Percentiles rank a stretch among this genome's conserved stretches.
Evolutionary conservation across 1,140 invertebrate species (phyloP).

Genomic region (Cheumatopsyche charites): DNA sequence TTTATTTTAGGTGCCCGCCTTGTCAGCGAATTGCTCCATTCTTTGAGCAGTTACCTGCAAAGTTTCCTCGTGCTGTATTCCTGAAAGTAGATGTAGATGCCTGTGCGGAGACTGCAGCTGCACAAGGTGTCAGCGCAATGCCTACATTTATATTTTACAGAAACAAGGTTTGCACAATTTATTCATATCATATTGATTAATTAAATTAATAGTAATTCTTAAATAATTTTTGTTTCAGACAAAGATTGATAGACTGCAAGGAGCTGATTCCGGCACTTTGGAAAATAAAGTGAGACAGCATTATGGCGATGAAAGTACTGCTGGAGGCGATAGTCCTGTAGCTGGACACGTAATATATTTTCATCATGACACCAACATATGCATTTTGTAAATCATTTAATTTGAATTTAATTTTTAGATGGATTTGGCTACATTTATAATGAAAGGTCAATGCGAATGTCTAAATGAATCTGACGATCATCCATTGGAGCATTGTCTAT

Average conservation of each 20-base stretch:
- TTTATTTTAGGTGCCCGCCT: conserved; percentile 82
- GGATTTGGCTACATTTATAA: conserved; percentile 87
- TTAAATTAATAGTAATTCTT: not conserved
- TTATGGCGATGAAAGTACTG: conserved; percentile 73
- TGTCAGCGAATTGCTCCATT: conserved; percentile 91
- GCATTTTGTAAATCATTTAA: not conserved
- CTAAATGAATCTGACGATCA: conserved; percentile 97
- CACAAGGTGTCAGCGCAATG: conserved; percentile 91
- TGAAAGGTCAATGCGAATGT: conserved; percentile 91
- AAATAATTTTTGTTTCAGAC: conserved; percentile 57
- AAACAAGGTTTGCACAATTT: conserved; percentile 74
- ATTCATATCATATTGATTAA: not conserved
- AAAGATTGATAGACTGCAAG: conserved; percentile 82
- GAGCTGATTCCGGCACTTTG: conserved; percentile 79
- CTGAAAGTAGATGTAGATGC: conserved; percentile 94
- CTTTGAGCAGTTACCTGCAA: conserved; percentile 83
- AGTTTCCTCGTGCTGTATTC: conserved; percentile 90
- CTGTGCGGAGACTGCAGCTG: conserved; percentile 82
- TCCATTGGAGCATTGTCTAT: conserved; percentile 76
- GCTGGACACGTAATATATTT: conserved; percentile 73
- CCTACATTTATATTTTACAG: conserved; percentile 97
- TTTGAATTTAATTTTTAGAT: conserved; percentile 66
- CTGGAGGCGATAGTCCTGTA: conserved; percentile 69
- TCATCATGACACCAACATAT: not conserved
- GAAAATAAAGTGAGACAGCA: conserved; percentile 91